Base-by-base conservation (phyloP, 2,888 invertebrate species). In the Sthenelais limicola region DNA sequence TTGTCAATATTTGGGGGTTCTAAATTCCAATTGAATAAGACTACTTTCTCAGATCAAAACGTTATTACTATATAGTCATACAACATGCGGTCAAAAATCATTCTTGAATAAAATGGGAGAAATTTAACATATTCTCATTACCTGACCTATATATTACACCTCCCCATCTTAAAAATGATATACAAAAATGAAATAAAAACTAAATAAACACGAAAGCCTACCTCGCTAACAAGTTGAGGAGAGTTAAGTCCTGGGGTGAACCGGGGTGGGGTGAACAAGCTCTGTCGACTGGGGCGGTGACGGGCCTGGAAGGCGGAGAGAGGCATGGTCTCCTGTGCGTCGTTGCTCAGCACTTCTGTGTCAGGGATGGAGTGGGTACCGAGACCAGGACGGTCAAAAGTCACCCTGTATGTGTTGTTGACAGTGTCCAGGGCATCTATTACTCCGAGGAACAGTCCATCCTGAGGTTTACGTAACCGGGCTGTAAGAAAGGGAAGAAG, bases 361-460 rank as follows among this genome's bases (percentile, higher is more conserved):
- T 98, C 98, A 28, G 96, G 96, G 76, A 98, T 94, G 70, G 97
- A 96, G 88, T 97, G 96, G 4, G 97, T 97, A 0, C 97, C 97
- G 49, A 98, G 90, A 54, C 96, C 96, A 52, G 92, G 92, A 68
- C 96, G 91, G 88, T 97, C 97, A 89, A 98, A 98, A 0, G 95
- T 94, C 80, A 98, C 94, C 82, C 98, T 91, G 87, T 98, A 98
- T 9, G 95, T 94, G 82, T 95, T 96, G 83, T 95, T 95, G 3
- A 95, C 93, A 4, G 97, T 96, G 85, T 98, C 97, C 28, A 98
- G 94, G 43, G 97, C 98, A 89, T 97, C 97, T 78, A 98, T 95
- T 54, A 93, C 93, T 7, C 96, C 96, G 58, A 94, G 96, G 83
- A 96, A 98, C 66, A 98, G 90, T 4, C 98, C 98, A 90, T 98